phyloP scores from a whole-genome alignment of 2,113 vertebrate genomes.

The Conger conger region DNA sequence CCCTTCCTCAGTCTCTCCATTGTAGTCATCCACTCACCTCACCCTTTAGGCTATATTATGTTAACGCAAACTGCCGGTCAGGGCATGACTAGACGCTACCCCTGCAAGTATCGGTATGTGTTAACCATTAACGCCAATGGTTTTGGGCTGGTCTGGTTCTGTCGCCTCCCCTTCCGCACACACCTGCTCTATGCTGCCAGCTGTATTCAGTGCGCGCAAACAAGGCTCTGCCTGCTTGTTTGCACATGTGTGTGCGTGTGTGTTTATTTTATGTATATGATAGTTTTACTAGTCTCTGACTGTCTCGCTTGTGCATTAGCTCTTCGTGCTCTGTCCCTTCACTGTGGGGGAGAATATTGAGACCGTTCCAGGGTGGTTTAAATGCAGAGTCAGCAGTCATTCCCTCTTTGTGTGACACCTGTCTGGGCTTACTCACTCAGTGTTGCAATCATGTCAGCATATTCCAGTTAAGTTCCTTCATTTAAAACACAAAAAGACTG shows the following conservation, averaged over 20 bases:
- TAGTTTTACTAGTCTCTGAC: not conserved
- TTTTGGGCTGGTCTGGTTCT: not conserved
- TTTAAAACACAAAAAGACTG: not conserved
- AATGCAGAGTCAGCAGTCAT: not conserved
- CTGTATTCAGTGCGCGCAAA: not conserved
- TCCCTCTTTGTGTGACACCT: not conserved
- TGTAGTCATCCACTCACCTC: not conserved
- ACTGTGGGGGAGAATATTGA: not conserved
- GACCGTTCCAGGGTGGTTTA: not conserved
- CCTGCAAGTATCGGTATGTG: not conserved
- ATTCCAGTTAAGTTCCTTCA: not conserved
- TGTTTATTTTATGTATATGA: not conserved
- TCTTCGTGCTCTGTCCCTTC: not conserved
- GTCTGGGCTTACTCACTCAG: constrained; percentile 8
- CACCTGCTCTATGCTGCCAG: not conserved
- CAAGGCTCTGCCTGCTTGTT: not conserved
- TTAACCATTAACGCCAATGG: not conserved
- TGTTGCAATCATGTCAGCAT: not conserved
- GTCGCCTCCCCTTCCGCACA: not conserved
- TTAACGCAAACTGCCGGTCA: not conserved
- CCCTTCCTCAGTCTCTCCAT: not conserved
- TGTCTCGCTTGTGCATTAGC: not conserved
- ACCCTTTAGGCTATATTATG: not conserved
- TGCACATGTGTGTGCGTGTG: not conserved
- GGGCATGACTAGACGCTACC: constrained; percentile 7